Conservation (phyloP, 2,113 vertebrate genomes). For the Callopanchax toddi region DNA sequence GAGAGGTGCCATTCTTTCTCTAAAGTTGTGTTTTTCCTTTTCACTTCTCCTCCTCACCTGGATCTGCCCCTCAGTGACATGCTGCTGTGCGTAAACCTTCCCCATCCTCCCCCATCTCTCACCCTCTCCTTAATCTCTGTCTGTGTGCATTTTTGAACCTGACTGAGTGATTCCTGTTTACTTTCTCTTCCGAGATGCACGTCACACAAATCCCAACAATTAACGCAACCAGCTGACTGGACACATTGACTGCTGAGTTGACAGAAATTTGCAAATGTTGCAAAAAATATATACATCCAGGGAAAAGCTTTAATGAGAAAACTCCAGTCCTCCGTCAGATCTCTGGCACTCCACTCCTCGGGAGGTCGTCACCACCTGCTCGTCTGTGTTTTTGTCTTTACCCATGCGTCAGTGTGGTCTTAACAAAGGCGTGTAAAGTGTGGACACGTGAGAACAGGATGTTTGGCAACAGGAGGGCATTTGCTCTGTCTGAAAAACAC, state of each 20-base stretch:
- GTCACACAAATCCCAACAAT: conserved; percentile 30
- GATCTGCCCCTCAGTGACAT: conserved; percentile 7
- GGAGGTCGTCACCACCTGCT: background rate
- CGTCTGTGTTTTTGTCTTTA: conserved; percentile 13
- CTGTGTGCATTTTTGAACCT: conserved; percentile 25
- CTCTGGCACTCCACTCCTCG: background rate
- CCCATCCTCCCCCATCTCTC: conserved; percentile 13
- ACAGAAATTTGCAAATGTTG: conserved; percentile 11
- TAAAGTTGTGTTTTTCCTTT: conserved; percentile 9
- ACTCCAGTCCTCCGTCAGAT: background rate
- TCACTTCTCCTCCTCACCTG: background rate
- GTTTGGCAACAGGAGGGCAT: conserved; percentile 6
- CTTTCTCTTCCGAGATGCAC: conserved; percentile 1
- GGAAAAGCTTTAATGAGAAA: background rate
- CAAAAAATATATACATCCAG: background rate
- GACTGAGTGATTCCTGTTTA: conserved; percentile 19
- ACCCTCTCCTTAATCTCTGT: conserved; percentile 7
- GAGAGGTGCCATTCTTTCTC: conserved; percentile 48
- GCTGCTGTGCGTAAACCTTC: background rate
- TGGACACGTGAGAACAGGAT: conserved; percentile 14
- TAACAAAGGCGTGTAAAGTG: conserved; percentile 12
- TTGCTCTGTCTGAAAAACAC: conserved; percentile 9
- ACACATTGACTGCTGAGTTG: conserved; percentile 30
- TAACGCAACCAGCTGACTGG: conserved; percentile 24
- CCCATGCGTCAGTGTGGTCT: conserved; percentile 3